phyloP scores from a whole-genome alignment of 1,140 invertebrate species.

The Medauroidea extradentata region DNA sequence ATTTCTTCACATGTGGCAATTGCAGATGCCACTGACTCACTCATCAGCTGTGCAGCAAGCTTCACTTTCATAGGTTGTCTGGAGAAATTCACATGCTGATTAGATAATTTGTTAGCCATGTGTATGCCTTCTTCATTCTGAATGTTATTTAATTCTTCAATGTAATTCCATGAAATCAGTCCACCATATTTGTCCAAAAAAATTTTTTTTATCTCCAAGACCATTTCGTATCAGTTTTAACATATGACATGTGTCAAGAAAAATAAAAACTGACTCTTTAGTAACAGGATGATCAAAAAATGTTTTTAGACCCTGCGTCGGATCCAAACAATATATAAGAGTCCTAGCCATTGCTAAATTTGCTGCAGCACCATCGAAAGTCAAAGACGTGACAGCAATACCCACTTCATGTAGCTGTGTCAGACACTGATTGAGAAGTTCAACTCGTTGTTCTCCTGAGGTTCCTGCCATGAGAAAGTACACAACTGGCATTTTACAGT shows the following conservation, averaged over 20 bases:
- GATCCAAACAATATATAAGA: no score
- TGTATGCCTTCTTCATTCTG: conserved; percentile 28
- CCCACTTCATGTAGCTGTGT: no score
- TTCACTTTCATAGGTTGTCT: conserved; percentile 36
- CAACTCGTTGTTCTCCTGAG: neutral
- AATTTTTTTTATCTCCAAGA: conserved; percentile 26
- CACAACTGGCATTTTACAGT: conserved; percentile 14
- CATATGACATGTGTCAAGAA: conserved; percentile 31
- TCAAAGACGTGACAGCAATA: no score
- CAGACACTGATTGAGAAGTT: no score
- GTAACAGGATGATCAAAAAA: conserved; percentile 13
- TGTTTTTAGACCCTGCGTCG: no score
- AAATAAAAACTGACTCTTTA: conserved; percentile 31
- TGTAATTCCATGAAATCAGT: conserved; percentile 26
- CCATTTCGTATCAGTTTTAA: conserved; percentile 35
- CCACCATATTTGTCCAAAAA: conserved; percentile 27
- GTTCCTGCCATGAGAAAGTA: conserved; percentile 10
- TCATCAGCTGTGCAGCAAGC: conserved; percentile 15
- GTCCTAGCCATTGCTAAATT: no score
- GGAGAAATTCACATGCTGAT: conserved; percentile 29
- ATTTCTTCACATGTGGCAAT: no score
- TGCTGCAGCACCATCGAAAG: no score
- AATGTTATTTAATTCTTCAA: conserved; percentile 25
- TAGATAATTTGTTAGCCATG: conserved; percentile 30
- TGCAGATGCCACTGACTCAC: no score